phyloP scores from a whole-genome alignment of 2,113 vertebrate species.

The Aspidoscelis tigris region DNA sequence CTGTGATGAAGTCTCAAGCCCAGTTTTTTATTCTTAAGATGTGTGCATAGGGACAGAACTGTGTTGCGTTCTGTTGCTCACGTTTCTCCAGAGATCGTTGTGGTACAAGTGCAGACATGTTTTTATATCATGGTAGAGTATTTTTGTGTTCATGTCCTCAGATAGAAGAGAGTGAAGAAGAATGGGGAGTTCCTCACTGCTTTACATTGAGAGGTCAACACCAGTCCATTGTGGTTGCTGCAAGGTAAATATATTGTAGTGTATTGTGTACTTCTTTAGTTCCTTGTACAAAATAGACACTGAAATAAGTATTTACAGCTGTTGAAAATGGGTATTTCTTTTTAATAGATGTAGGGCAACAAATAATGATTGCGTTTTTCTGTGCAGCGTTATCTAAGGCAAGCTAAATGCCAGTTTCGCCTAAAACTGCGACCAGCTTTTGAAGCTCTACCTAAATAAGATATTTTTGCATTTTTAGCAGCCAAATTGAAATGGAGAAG shows the following conservation, averaged over 20 bases:
- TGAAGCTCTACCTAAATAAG: slow-evolving; percentile 34
- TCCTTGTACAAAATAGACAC: not conserved
- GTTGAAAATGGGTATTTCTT: not conserved
- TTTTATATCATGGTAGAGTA: not conserved
- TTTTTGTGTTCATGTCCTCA: slow-evolving; percentile 60
- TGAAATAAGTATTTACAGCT: not conserved
- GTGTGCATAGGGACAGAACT: not conserved
- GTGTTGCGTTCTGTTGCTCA: not conserved
- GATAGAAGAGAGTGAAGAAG: slow-evolving; percentile 95
- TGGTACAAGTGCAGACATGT: not conserved
- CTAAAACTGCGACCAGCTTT: not conserved
- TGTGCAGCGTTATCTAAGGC: not conserved
- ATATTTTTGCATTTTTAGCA: slow-evolving; percentile 72
- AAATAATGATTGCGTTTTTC: not conserved
- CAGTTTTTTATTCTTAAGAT: not conserved
- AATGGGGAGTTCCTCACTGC: slow-evolving; percentile 96
- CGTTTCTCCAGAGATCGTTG: not conserved
- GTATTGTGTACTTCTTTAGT: not conserved
- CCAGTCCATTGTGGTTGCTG: slow-evolving; percentile 92
- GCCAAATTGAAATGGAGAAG: slow-evolving; percentile 88
- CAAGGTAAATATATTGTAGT: slow-evolving; percentile 81
- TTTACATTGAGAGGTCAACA: slow-evolving; percentile 90
- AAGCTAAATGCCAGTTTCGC: not conserved
- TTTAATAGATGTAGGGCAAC: not conserved
- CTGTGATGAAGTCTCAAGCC: not conserved